These are phyloP conservation scores for Rhynchophorus ferrugineus DNA, from an alignment of 1,140 invertebrate genomes.

Conservation along the genomic window DNA sequence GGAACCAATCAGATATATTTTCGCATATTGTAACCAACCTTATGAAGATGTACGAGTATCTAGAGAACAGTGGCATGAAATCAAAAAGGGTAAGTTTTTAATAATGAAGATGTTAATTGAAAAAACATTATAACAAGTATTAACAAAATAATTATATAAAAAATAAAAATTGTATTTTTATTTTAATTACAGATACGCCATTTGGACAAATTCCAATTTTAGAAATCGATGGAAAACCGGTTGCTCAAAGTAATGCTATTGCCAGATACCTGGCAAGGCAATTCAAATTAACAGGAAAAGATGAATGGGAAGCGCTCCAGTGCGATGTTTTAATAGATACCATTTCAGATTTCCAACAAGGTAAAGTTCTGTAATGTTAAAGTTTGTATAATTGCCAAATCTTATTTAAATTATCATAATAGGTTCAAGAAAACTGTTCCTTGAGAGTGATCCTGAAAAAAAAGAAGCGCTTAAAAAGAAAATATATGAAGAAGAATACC, in stretches of 20 bases:
- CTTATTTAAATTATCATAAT: not conserved
- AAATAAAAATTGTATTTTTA: not conserved
- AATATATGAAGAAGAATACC: too few species aligned
- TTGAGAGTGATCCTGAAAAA: conserved; percentile 1
- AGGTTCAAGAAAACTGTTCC: not conserved
- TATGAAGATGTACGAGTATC: conserved; percentile 1
- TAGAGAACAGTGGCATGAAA: not conserved
- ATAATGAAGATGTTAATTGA: not conserved
- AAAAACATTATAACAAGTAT: not conserved
- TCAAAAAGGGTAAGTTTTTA: conserved; percentile 5
- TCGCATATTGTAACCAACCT: conserved; percentile 4
- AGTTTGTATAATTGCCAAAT: not conserved
- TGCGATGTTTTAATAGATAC: conserved; percentile 1
- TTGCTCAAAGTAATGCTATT: not conserved
- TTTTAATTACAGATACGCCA: too few species aligned
- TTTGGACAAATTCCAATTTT: conserved; percentile 2
- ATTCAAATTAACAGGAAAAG: conserved; percentile 1
- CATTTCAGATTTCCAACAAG: not conserved
- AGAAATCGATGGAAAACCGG: conserved; percentile 1
- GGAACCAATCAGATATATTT: conserved; percentile 6
- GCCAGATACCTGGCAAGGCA: conserved; percentile 4
- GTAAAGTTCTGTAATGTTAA: not conserved
- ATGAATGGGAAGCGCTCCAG: conserved; percentile 9
- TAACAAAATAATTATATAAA: not conserved
- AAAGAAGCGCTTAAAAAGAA: conserved; percentile 1